Percentiles rank a stretch among this genome's conserved stretches.
These are phyloP conservation scores for Alviniconcha marisindica DNA, from an alignment of 1,140 invertebrate species.

Conservation along the genomic window DNA sequence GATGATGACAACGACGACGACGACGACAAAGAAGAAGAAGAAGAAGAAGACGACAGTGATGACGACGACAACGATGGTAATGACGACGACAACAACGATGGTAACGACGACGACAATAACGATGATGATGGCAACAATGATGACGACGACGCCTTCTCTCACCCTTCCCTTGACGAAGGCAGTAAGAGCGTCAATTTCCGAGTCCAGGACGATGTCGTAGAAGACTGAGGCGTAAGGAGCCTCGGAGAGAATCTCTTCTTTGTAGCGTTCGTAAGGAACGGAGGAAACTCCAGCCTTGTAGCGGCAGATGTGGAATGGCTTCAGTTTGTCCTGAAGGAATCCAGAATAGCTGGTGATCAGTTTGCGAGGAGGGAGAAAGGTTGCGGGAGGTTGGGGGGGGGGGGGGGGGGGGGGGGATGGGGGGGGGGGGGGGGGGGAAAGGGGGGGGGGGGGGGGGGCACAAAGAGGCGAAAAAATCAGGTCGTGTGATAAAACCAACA, in stretches of 20 bases:
- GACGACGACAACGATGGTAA: not conserved
- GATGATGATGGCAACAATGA: not conserved
- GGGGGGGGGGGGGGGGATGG: no score
- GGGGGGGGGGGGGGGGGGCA: no score
- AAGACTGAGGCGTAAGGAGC: constrained; percentile 22
- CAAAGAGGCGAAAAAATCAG: no score
- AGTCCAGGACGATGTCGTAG: constrained; percentile 30
- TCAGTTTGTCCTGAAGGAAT: not conserved
- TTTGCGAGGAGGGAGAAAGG: no score
- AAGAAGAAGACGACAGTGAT: no score
- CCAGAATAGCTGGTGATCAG: no score
- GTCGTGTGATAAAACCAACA: no score
- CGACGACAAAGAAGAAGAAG: no score
- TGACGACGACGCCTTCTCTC: not conserved
- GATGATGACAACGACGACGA: not conserved
- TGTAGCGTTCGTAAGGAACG: constrained; percentile 16
- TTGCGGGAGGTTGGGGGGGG: no score
- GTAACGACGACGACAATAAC: not conserved
- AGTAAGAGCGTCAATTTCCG: not conserved
- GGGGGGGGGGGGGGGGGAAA: no score
- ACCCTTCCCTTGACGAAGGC: constrained; percentile 4
- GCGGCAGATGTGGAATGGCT: constrained; percentile 17
- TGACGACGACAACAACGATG: not conserved
- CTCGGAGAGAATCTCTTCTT: constrained; percentile 29
- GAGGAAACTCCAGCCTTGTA: constrained; percentile 15